These are phyloP conservation scores for Emydura subglobosa DNA, from an alignment of 2,113 vertebrate species.

Conservation along the genomic window DNA sequence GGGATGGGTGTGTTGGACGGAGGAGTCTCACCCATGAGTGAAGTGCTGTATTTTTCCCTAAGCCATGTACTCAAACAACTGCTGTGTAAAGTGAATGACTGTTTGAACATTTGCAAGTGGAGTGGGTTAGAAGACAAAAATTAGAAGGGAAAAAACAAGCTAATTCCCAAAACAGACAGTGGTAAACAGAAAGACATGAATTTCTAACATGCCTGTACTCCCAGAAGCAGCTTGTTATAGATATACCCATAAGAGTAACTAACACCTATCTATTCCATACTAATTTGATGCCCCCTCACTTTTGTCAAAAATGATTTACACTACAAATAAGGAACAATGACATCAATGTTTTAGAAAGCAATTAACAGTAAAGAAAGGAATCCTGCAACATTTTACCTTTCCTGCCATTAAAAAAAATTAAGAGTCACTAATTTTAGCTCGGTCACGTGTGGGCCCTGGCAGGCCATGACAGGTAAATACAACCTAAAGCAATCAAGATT, in stretches of 20 bases:
- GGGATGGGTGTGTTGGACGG: background rate
- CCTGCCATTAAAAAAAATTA: background rate
- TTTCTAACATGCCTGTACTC: background rate
- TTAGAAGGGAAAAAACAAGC: no score
- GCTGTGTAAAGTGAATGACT: background rate
- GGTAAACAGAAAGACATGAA: background rate
- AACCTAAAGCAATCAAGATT: background rate
- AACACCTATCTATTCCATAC: background rate
- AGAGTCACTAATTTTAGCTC: background rate
- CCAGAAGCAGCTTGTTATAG: background rate
- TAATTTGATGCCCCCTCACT: background rate
- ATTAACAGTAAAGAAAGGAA: fast-evolving
- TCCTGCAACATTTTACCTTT: background rate
- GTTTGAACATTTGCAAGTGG: background rate
- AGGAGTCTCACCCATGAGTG: background rate
- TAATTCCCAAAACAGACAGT: background rate
- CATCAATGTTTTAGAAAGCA: background rate
- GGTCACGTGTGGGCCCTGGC: background rate
- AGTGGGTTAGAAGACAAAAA: no score
- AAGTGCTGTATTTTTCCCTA: background rate
- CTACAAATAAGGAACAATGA: background rate
- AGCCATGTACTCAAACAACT: background rate
- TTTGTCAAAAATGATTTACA: background rate
- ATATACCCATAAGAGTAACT: background rate
- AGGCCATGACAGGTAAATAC: background rate